Conservation (phyloP, 1,140 invertebrate genomes). For the Pygmarrhopalites habei region DNA sequence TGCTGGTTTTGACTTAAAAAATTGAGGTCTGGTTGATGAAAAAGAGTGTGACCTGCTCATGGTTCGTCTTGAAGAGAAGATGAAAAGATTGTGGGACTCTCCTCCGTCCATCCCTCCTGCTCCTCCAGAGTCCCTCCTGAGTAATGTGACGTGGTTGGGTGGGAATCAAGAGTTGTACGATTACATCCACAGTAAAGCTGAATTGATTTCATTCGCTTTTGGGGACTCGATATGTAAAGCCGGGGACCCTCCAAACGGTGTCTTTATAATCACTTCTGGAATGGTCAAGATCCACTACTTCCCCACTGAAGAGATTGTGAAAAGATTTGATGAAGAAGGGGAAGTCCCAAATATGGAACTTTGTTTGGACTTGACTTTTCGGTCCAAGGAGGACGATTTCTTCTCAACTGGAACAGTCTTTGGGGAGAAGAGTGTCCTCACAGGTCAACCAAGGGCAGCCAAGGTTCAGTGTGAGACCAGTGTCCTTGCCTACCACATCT, state of each 20-base stretch:
- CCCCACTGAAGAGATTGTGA: constrained; percentile 18
- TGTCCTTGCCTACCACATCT: constrained; percentile 42
- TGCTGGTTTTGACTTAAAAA: no score
- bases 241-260: constrained; percentile 41
- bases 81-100: constrained; percentile 36
- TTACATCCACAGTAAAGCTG: constrained; percentile 19
- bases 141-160: constrained; percentile 25
- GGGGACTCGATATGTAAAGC: constrained; percentile 39
- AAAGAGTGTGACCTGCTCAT: constrained; percentile 27
- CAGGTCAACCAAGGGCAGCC: constrained; percentile 41
- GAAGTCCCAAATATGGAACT: constrained; percentile 35
- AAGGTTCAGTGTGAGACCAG: constrained; percentile 46
- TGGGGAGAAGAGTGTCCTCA: constrained; percentile 47
- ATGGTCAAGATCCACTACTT: constrained; percentile 43
- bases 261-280: constrained; percentile 46
- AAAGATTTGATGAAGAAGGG: constrained; percentile 22
- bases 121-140: constrained; percentile 12
- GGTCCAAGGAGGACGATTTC: constrained; percentile 42
- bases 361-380: constrained; percentile 31
- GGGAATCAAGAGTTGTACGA: constrained; percentile 5
- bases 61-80: constrained; percentile 29
- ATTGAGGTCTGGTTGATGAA: constrained; percentile 36
- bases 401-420: constrained; percentile 45
- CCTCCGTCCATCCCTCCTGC: constrained; percentile 22
- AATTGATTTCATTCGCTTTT: not conserved